Percentiles rank a stretch among this genome's conserved stretches.
Conservation (phyloP, 2,888 invertebrate species). For the Cephonodes hylas region DNA sequence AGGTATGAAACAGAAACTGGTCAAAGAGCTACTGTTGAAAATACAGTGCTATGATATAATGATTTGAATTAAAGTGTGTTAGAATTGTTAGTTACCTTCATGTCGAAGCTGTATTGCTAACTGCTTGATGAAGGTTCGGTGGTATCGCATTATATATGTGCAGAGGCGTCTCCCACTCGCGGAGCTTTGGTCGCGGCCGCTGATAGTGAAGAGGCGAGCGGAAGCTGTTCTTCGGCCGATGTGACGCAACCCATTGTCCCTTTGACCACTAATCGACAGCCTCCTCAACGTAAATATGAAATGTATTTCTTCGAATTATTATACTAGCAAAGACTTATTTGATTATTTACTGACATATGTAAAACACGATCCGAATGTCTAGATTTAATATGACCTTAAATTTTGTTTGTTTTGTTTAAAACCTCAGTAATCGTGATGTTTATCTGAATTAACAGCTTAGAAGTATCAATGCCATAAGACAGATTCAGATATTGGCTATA, state of each 20-base stretch:
- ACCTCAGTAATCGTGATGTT: no score
- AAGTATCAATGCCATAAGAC: no score
- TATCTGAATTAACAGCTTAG: no score
- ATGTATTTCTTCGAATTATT: not conserved
- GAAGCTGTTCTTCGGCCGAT: constrained; percentile 59
- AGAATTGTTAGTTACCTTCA: constrained; percentile 60
- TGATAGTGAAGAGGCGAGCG: constrained; percentile 63
- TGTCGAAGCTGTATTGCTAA: constrained; percentile 69
- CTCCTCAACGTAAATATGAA: not conserved
- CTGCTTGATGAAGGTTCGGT: constrained; percentile 64
- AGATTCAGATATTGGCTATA: no score
- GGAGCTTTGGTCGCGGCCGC: constrained; percentile 34
- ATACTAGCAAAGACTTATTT: not conserved
- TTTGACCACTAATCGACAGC: constrained; percentile 32
- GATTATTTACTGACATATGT: no score
- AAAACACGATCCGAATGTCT: no score
- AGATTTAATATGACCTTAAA: no score
- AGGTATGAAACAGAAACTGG: not conserved
- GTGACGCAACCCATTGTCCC: constrained; percentile 72
- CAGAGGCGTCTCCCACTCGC: constrained; percentile 63
- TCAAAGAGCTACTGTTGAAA: not conserved
- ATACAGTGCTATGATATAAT: not conserved
- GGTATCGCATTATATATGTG: constrained; percentile 68
- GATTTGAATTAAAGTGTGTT: not conserved
- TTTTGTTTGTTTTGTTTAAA: no score